Evolutionary conservation across 2,797 vertebrate species (phyloP), one percentile per base, ranked within the genome.

Genomic region (Microchirus variegatus): DNA sequence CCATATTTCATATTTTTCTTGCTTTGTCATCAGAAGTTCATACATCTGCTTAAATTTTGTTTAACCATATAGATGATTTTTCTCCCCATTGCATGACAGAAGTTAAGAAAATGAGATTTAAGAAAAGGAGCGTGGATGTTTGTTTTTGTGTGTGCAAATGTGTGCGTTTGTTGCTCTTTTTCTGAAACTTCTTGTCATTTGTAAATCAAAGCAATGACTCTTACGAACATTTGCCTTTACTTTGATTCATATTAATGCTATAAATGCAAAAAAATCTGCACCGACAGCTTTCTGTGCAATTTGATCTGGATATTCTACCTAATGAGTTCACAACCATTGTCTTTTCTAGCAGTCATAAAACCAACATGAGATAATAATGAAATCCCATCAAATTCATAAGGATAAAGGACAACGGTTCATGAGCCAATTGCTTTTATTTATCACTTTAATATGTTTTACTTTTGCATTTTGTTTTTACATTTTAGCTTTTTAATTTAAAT

Each of bases 121-220:
- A 3, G 17, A n/a, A n/a, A n/a, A n/a, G n/a, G 47, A 43, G 42
- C 53, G 19, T 11, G 35, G 31, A 35, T 52, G 4, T 50, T 16
- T 53, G 47, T 65, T 13, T 31, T 3, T n/a, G 18, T 38, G 42
- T 48, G 0, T 49, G 18, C 53, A 22, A 60, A 6, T 22, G 1
- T 52, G 6, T 37, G 8, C 37, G 37, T 15, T 40, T 18, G 5
- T 13, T 3, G 31, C 26, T 62, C 38, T 65, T 76, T 76, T 55
- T 61, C 48, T 75, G 16, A 57, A 70, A 53, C 67, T 63, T 63
- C 57, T 44, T 66, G 44, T 61, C 71, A 74, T 71, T 75, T 75
- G 40, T 82, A 87, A 90, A 87, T 86, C 54, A 85, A 89, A 86
- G 84, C 89, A 88, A 67, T 76, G 80, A 63, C 80, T 82, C 76